A percentile compares a stretch with the other conserved stretches of the same genome.
phyloP scores from a whole-genome alignment of 2,888 invertebrate genomes.

The Drosophila subquinaria region DNA sequence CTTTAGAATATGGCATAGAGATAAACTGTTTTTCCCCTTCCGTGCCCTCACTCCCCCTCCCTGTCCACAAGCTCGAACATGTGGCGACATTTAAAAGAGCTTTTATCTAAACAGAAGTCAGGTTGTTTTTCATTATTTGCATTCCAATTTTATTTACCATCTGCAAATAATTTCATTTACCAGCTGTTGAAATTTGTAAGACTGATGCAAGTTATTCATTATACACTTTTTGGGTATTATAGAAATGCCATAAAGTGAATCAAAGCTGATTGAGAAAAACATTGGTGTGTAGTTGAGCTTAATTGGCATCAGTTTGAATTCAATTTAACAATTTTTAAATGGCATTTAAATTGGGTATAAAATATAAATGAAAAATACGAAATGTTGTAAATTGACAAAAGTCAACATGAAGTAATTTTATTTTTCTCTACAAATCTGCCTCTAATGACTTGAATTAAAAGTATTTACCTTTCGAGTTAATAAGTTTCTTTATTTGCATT shows the following conservation, averaged over 20 bases:
- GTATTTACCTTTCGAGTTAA: neutral
- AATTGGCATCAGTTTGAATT: neutral
- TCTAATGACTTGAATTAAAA: neutral
- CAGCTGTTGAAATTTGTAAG: conserved; percentile 9
- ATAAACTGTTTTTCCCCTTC: conserved; percentile 10
- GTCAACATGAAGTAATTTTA: neutral
- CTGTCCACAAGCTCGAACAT: neutral
- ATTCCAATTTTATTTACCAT: conserved; percentile 38
- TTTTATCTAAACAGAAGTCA: conserved; percentile 42
- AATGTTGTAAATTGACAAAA: neutral
- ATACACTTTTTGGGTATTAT: neutral
- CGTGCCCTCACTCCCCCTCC: too few relatives aligned
- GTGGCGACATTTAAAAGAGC: conserved; percentile 6
- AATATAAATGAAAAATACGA: too few relatives aligned
- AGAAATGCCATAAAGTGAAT: neutral
- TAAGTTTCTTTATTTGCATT: neutral
- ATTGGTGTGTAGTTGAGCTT: too few relatives aligned
- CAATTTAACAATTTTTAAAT: neutral
- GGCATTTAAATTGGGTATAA: too few relatives aligned
- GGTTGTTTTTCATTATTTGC: conserved; percentile 38
- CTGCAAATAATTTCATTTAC: conserved; percentile 27
- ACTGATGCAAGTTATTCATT: conserved; percentile 1
- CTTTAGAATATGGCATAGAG: conserved; percentile 17
- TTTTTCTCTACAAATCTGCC: neutral
- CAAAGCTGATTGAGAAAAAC: neutral